phyloP scores from a whole-genome alignment of 1,140 invertebrate genomes.

The Danaus plexippus region DNA sequence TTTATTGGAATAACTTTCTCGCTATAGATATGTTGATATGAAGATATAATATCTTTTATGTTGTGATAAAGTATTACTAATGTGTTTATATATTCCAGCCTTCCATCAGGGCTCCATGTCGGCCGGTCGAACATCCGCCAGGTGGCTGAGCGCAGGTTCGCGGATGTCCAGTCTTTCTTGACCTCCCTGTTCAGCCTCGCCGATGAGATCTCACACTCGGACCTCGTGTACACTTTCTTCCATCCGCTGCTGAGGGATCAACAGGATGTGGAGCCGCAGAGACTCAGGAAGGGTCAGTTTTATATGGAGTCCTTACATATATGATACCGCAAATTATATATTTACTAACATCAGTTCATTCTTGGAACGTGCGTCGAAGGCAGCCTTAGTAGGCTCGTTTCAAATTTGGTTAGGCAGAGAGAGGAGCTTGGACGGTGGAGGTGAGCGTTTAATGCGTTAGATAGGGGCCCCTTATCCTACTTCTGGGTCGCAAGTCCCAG shows the following conservation, averaged over 20 bases:
- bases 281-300: conserved; percentile 67
- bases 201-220: conserved; percentile 95
- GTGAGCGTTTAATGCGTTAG: too few species aligned
- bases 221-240: conserved; percentile 98
- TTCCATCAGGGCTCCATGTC: conserved; percentile 84
- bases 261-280: conserved; percentile 80
- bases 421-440: too few species aligned
- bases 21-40: too few species aligned
- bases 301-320: background rate
- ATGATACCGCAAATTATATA: too few species aligned
- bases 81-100: conserved; percentile 62
- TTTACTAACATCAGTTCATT: too few species aligned
- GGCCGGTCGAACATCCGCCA: conserved; percentile 94
- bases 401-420: too few species aligned
- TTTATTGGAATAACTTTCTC: too few species aligned
- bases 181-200: conserved; percentile 88
- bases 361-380: too few species aligned
- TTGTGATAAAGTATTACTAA: background rate
- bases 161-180: conserved; percentile 91
- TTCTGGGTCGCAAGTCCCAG: too few species aligned
- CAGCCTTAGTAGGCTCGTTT: too few species aligned
- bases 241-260: conserved; percentile 94
- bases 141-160: conserved; percentile 91
- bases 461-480: too few species aligned
- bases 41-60: background rate